Percentiles rank a stretch among this genome's conserved stretches.
phyloP scores from a whole-genome alignment of 2,797 vertebrate genomes.

The Gallirallus australis region DNA sequence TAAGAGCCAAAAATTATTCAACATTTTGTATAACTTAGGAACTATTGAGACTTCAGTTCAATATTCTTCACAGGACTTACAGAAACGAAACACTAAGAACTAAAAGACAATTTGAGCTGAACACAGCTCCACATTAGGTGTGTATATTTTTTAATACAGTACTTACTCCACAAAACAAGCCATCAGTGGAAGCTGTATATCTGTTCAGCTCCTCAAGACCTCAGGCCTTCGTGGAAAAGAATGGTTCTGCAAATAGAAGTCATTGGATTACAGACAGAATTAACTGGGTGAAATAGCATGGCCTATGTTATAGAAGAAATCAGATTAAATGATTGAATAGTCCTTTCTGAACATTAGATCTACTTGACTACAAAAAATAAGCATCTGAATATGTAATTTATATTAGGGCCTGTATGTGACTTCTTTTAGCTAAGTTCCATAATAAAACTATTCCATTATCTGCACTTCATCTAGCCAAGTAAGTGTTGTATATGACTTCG shows the following conservation, averaged over 20 bases:
- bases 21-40: background rate
- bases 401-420: background rate
- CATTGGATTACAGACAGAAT: background rate
- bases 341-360: background rate
- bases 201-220: background rate
- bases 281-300: background rate
- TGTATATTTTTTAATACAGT: background rate
- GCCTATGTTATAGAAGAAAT: background rate
- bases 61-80: background rate
- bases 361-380: background rate
- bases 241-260: background rate
- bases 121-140: background rate
- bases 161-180: background rate
- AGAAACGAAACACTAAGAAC: background rate
- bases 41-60: background rate
- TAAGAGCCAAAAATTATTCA: background rate
- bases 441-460: background rate
- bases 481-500: background rate
- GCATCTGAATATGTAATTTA: background rate
- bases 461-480: background rate
- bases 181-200: background rate
- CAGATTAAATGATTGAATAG: background rate
- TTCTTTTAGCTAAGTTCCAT: background rate
- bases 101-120: background rate
- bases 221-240: background rate